Percentiles rank a stretch among this genome's conserved stretches.
Evolutionary conservation across 1,140 invertebrate species (phyloP).

Genomic region (Nasonia vitripennis): DNA sequence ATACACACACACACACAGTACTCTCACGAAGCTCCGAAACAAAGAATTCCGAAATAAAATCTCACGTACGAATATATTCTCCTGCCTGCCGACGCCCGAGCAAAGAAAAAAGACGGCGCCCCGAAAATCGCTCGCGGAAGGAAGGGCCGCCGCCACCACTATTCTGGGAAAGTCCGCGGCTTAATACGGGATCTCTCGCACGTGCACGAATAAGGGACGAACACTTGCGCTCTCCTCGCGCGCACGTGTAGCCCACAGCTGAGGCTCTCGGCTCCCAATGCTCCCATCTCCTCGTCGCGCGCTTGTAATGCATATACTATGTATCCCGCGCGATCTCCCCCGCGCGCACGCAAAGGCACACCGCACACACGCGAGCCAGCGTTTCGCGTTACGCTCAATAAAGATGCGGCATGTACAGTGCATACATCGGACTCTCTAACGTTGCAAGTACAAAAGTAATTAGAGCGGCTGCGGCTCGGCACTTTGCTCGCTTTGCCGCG

Average conservation of each 20-base stretch:
- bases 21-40: too few species aligned
- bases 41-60: too few species aligned
- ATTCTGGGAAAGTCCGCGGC: neutral
- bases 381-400: conserved; percentile 64
- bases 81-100: too few species aligned
- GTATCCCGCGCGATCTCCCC: too few species aligned
- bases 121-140: neutral
- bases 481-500: neutral
- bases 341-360: conserved; percentile 38
- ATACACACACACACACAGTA: too few species aligned
- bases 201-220: neutral
- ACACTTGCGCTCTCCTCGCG: neutral
- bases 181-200: neutral
- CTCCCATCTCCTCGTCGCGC: too few species aligned
- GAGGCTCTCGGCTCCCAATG: neutral
- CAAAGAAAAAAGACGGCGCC: too few species aligned
- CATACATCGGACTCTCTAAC: neutral
- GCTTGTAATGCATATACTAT: neutral
- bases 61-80: too few species aligned
- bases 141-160: neutral
- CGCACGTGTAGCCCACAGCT: neutral
- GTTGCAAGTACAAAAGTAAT: conserved; percentile 55
- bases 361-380: conserved; percentile 50
- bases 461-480: conserved; percentile 44
- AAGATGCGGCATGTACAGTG: conserved; percentile 53